These are phyloP conservation scores for Drosophila novamexicana DNA, from an alignment of 1,140 invertebrate species.

Conservation along the genomic window DNA sequence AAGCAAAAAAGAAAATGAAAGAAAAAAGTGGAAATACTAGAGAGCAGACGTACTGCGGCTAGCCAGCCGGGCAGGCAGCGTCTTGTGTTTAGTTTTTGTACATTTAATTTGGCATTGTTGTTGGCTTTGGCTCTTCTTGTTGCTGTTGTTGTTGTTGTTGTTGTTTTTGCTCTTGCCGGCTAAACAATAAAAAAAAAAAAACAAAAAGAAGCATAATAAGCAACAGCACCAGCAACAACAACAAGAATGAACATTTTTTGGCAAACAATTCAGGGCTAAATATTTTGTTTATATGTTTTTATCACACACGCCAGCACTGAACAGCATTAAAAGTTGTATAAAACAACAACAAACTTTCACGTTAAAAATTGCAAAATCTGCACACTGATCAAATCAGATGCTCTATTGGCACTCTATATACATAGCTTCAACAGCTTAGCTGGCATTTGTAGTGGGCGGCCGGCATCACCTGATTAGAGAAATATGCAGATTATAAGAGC, in stretches of 20 bases:
- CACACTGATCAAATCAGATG: constrained; percentile 9
- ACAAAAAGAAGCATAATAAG: constrained; percentile 46
- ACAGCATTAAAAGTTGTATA: constrained; percentile 27
- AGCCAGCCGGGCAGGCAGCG: constrained; percentile 44
- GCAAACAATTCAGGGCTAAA: constrained; percentile 82
- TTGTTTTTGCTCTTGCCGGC: constrained; percentile 58
- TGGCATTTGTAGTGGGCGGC: constrained; percentile 14
- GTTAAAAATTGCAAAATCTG: constrained; percentile 15
- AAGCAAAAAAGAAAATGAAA: constrained; percentile 4
- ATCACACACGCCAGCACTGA: constrained; percentile 49
- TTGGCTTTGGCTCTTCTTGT: constrained; percentile 17
- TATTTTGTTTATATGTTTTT: constrained; percentile 79
- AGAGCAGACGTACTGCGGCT: constrained; percentile 20
- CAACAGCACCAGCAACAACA: constrained; percentile 31
- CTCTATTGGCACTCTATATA: not conserved
- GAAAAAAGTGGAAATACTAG: constrained; percentile 50
- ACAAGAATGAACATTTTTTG: constrained; percentile 73
- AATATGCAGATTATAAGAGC: constrained; percentile 27
- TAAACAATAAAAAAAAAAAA: constrained; percentile 60
- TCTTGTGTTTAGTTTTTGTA: constrained; percentile 73
- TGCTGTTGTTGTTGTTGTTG: constrained; percentile 24
- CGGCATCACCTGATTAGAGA: constrained; percentile 48
- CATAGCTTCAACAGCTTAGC: not conserved
- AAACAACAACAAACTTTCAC: constrained; percentile 33
- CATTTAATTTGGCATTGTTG: constrained; percentile 72